Evolutionary conservation across 2,888 invertebrate species (phyloP), one percentile per base, ranked within the genome.

Genomic region (Syrphus vitripennis): DNA sequence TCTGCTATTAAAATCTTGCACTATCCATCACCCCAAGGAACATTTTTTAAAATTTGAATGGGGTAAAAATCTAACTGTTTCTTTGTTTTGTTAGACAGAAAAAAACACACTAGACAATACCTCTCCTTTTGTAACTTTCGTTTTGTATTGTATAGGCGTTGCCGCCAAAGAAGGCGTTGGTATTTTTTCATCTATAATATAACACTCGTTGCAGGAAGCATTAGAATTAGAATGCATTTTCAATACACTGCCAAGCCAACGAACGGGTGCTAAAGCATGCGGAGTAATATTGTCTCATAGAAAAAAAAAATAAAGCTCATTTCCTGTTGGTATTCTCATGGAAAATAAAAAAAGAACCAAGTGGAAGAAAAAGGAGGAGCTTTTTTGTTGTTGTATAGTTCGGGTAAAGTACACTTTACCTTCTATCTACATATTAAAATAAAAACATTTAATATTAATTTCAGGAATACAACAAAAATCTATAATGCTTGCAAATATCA

Each of bases 291-390:
- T 53, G 42, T 34, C 14, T 4, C 29, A 5, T 31, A 31, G 1
- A 2, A 29, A 19, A 9, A 29, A 40, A 76, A 70, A 61, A 59
- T 45, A 84, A 84, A 81, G 84, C 84, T 84, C 45, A 21, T 55
- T 63, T 24, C 63, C 42, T 71, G 70, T 77, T 77, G 70, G 71
- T 71, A 40, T 37, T 55, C 26, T 21, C 42, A 63, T 29, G 40
- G 31, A 70, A 70, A 65, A 80, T 40, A 71, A 37, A 83, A 34
- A 76, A 81, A 45, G 45, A 61, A 78, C 59, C 12, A 37, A 65
- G 0, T 21, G 16, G 14, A 74, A 19, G n/a, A 63, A 9, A 65
- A 48, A 69, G 79, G 75, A 80, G 70, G 83, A 80, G 83, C 83
- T 76, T 83, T 79, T 48, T 53, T 50, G 42, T 21, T 57, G 34